Conservation (phyloP, 2,797 vertebrate genomes). For the Pseudochromis fuscus region DNA sequence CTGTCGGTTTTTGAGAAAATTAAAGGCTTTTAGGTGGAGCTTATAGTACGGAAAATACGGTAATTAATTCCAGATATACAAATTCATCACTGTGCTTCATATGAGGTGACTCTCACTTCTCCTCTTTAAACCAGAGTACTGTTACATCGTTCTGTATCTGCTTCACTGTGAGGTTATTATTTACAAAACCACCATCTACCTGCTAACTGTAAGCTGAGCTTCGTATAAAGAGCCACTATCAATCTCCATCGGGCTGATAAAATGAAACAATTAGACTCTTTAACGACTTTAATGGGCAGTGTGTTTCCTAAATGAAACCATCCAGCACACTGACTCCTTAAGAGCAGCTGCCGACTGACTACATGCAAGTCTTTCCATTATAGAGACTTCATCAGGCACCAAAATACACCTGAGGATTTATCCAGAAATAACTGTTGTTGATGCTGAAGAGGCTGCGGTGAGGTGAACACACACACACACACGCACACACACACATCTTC, state of each 20-base stretch:
- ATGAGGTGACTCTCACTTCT: too few relatives aligned
- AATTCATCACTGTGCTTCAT: too few relatives aligned
- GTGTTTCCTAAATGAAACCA: conserved; percentile 34
- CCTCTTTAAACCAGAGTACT: too few relatives aligned
- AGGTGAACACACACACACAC: conserved; percentile 8
- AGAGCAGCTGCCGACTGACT: conserved; percentile 38
- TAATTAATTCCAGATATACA: too few relatives aligned
- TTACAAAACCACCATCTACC: neutral
- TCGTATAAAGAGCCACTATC: neutral
- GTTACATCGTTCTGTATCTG: too few relatives aligned
- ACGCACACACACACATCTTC: neutral
- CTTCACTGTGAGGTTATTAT: too few relatives aligned
- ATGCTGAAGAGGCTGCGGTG: conserved; percentile 36
- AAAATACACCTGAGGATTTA: conserved; percentile 58
- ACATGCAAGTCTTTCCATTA: conserved; percentile 64
- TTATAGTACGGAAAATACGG: too few relatives aligned
- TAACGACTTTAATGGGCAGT: conserved; percentile 32
- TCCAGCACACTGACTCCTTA: conserved; percentile 40
- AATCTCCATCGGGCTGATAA: conserved; percentile 4
- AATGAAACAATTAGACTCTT: conserved; percentile 17
- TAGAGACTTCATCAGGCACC: conserved; percentile 31
- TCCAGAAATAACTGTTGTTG: conserved; percentile 54
- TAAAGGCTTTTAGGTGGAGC: too few relatives aligned
- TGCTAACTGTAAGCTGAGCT: neutral
- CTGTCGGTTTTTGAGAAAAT: too few relatives aligned